Evolutionary conservation across 2,113 vertebrate species (phyloP), one percentile per base, ranked within the genome.

Genomic region (Procapra przewalskii): DNA sequence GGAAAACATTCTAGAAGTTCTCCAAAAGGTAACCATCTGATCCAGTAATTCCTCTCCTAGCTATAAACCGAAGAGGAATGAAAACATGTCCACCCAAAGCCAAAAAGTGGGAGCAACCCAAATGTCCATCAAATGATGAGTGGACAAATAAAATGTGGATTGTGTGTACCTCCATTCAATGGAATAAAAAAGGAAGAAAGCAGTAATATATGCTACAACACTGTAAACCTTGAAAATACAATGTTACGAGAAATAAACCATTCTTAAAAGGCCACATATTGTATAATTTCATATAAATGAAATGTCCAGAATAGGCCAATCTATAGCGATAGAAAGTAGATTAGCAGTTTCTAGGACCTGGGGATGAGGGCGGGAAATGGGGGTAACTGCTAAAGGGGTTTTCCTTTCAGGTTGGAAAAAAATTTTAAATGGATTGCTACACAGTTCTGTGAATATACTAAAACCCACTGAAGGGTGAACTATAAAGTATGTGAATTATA

Each of bases 371-470:
- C 54, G 45, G 52, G 31, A 93, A 82, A 91, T 57, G 45, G 33
- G 7, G 13, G 8, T 80, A 57, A 87, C 27, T 55, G 21, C 27
- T 81, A 54, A 90, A 90, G 43, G 13, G 13, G 13, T 7, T 90
- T 82, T 90, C 25, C 43, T 85, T 92, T 43, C 29, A 6, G 48
- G 67, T 54, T 83, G 36, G 81, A 93, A 82, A 82, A 92, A 62
- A 86, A 9, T 82, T 95, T 36, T 94, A 45, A 97, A 88, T 62
- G 81, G 45, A 83, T 62, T 94, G 71, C 19, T 90, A 84, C 3
- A 95, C 14, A 92, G 82, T 13, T 87, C 59, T 95, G n/a, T 94
- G 77, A 67, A 92, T 90, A 88, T 36, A 82, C 13, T 88, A 87
- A 92, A 57, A 64, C 6, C 43, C 27, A 96, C 3, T 45, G 15